Percentiles rank a stretch among this genome's conserved stretches.
Conservation (phyloP, 2,797 vertebrate genomes). For the Cossypha polioptera region DNA sequence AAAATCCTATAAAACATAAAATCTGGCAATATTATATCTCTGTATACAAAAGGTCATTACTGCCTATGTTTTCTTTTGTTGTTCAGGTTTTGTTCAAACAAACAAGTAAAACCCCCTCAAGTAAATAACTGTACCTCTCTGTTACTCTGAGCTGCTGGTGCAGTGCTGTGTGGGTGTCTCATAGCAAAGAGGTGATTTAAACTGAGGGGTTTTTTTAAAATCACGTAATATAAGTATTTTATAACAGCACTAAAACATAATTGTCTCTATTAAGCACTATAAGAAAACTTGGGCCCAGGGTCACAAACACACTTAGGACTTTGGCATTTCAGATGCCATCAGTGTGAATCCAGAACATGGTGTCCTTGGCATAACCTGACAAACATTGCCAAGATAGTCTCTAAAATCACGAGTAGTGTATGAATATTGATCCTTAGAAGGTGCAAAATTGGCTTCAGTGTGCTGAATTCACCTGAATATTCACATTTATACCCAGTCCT, state of each 20-base stretch:
- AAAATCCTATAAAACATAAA: neutral
- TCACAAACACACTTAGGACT: neutral
- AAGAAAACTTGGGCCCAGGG: neutral
- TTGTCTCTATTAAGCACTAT: neutral
- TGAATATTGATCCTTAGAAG: neutral
- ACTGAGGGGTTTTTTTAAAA: fast-evolving
- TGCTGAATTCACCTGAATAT: neutral
- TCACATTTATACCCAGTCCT: neutral
- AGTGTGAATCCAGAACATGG: fast-evolving
- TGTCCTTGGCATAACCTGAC: neutral
- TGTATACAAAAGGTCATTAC: neutral
- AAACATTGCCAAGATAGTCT: neutral
- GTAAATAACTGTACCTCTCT: neutral
- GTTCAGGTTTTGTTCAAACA: neutral
- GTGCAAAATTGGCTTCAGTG: neutral
- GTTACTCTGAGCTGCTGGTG: neutral
- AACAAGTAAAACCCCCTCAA: neutral
- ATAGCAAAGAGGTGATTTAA: neutral
- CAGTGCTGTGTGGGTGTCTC: neutral
- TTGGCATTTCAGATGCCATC: neutral
- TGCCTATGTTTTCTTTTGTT: neutral
- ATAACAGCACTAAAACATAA: neutral
- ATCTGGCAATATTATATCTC: neutral
- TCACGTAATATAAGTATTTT: neutral
- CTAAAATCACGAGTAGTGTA: fast-evolving